Conservation (phyloP, 2,888 invertebrate genomes). For the Drosophila paramelanica region DNA sequence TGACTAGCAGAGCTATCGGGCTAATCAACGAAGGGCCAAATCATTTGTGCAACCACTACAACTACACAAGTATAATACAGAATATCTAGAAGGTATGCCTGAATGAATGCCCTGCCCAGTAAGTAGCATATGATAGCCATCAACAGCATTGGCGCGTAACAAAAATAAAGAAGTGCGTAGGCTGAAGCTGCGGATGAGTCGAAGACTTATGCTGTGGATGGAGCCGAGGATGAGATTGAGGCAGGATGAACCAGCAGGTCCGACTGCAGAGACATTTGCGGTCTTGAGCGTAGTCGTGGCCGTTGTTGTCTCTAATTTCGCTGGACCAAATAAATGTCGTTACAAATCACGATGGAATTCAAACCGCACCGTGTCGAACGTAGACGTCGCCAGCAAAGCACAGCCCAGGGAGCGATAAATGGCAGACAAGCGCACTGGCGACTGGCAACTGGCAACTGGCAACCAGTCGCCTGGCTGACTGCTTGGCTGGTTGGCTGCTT, state of each 20-base stretch:
- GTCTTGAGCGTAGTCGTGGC: constrained; percentile 32
- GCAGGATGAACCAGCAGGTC: constrained; percentile 44
- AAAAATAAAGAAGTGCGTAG: constrained; percentile 68
- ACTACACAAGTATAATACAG: constrained; percentile 5
- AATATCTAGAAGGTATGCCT: constrained; percentile 32
- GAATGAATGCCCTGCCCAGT: constrained; percentile 54
- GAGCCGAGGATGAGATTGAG: constrained; percentile 5
- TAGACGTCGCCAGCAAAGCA: constrained; percentile 57
- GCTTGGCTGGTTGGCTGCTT: constrained; percentile 23
- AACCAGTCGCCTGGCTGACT: constrained; percentile 36
- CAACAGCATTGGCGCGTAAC: constrained; percentile 46
- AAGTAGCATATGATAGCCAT: constrained; percentile 63
- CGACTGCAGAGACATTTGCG: constrained; percentile 24
- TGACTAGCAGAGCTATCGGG: constrained; percentile 61
- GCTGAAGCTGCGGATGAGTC: constrained; percentile 41
- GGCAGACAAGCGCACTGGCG: constrained; percentile 52
- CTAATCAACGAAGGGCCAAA: constrained; percentile 64
- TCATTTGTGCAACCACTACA: constrained; percentile 30
- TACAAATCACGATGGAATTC: constrained; percentile 84
- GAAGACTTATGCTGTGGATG: constrained; percentile 18
- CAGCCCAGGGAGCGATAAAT: constrained; percentile 80
- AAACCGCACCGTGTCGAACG: constrained; percentile 53
- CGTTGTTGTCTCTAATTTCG: constrained; percentile 73
- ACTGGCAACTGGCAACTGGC: constrained; percentile 15
- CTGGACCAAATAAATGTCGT: constrained; percentile 82